Evolutionary conservation across 2,888 invertebrate genomes (phyloP), one percentile per base, ranked within the genome.

Genomic region (Chrysotoxum bicinctum): DNA sequence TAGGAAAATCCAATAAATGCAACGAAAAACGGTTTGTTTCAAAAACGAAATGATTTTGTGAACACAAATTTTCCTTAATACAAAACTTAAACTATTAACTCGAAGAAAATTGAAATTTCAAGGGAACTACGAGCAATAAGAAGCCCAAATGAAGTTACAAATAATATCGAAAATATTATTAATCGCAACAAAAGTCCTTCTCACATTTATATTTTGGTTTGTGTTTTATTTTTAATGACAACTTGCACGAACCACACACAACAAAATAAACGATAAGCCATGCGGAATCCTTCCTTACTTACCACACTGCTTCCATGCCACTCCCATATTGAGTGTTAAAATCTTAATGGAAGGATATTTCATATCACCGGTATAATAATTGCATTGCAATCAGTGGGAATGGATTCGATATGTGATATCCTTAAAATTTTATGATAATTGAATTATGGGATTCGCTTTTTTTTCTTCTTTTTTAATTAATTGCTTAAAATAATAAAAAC

Each of bases 401-500:
- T 60, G 66, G 43, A 66, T 58, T 37, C 76, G 58, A 72, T 50
- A 72, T 73, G 35, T 19, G 66, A 66, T 66, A 50, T 50, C 82
- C 82, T 78, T 73, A 79, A 73, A 73, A 68, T 82, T 78, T 78
- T 69, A 83, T 83, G 73, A 83, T 80, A 69, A 74, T 80, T 54
- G 80, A 62, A 52, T 69, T 80, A 62, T 75, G 80, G 60, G 73
- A 54, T 52, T 30, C 40, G 52, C 40, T 75, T 54, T 40, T 23
- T 14, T 43, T 10, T 26, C 9, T 60, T 60, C 16, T 19, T 56
- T 48, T 66, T 66, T 66, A 66, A 66, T 50, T 66, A 48, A 48
- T 66, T 50, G 58, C 52, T 43, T 35, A 16, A 52, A 72, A 58
- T 56, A 66, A 50, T 64, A 62, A 62, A 62, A 43, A 62, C 1